Percentiles rank a stretch among this genome's conserved stretches.
phyloP scores from a whole-genome alignment of 1,140 invertebrate species.

The Drosophila tropicalis region DNA sequence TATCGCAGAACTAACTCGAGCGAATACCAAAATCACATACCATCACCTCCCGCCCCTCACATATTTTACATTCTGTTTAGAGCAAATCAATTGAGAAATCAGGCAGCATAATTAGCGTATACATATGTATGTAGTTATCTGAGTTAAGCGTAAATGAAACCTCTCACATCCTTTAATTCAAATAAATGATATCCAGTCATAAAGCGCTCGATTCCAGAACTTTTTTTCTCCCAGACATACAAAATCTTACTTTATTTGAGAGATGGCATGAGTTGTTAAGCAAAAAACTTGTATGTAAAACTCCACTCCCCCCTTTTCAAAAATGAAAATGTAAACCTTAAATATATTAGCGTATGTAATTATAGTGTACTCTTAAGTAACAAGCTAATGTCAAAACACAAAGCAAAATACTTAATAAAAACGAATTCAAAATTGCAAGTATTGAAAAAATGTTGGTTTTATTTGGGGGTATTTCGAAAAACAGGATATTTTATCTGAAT shows the following conservation, averaged over 20 bases:
- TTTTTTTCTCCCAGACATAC: slow-evolving; percentile 15
- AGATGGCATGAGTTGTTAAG: slow-evolving; percentile 35
- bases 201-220: slow-evolving; percentile 12
- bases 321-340: slow-evolving; percentile 39
- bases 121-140: slow-evolving; percentile 19
- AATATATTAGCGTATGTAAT: slow-evolving; percentile 54
- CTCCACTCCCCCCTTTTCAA: slow-evolving; percentile 27
- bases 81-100: slow-evolving; percentile 26
- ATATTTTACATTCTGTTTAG: slow-evolving; percentile 35
- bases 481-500: too few relatives aligned
- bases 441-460: slow-evolving; percentile 28
- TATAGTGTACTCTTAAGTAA: slow-evolving; percentile 59
- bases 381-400: slow-evolving; percentile 52
- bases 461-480: too few relatives aligned
- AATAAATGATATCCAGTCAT: slow-evolving; percentile 19
- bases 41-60: slow-evolving; percentile 19
- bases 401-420: slow-evolving; percentile 67
- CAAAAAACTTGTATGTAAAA: background rate
- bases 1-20: slow-evolving; percentile 8
- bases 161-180: background rate
- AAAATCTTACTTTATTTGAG: slow-evolving; percentile 4
- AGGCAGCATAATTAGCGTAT: slow-evolving; percentile 43
- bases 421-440: slow-evolving; percentile 71
- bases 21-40: slow-evolving; percentile 13
- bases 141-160: background rate